Base-by-base conservation (phyloP, 2,888 invertebrate genomes). In the Hirtodrosophila duncani region DNA sequence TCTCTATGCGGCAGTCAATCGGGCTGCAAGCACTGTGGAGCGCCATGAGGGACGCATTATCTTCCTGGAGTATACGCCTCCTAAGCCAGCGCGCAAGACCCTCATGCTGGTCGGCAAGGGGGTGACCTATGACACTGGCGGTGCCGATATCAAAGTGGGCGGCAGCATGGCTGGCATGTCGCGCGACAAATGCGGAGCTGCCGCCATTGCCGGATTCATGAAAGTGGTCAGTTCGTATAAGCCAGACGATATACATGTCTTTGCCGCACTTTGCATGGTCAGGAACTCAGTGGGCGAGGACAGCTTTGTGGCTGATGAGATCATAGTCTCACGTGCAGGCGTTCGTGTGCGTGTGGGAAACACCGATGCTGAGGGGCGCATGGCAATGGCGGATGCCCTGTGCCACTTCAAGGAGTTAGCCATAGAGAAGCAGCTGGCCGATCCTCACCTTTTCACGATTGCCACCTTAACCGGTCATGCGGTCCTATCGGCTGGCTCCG, bases 291-390 rank as follows among this genome's bases (percentile, higher is more conserved):
- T 97, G 51, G 98, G 97, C 21, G 92, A 92, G 84, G 93, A 96
- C 74, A 90, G 91, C 44, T 97, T 96, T 86, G 96, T 97, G 2
- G 87, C 96, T 27, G 98, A 98, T 89, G 98, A 98, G 88, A 90
- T 98, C 52, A 91, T 97, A 62, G 92, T 91, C 4, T 91, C 94
- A 3, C 90, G 97, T 45, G 92, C 94, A 60, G 96, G 96, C 3
- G 90, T 90, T n/a, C 89, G 95, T 52, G 91, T 97, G 41, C 91
- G 97, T 48, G 90, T 98, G 34, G 94, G 94, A 43, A 98, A 98
- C 88, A 98, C 98, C 2, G 98, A 98, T 88, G 97, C 97, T 37
- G 98, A 98, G 88, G 98, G 98, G 1, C 90, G 97, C 48, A 93
- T 97, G 93, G 93, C 93, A 29, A 96, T 97, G 96, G 93, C 93